Base-by-base conservation (phyloP, 2,797 vertebrate species). In the Amniataba percoides region DNA sequence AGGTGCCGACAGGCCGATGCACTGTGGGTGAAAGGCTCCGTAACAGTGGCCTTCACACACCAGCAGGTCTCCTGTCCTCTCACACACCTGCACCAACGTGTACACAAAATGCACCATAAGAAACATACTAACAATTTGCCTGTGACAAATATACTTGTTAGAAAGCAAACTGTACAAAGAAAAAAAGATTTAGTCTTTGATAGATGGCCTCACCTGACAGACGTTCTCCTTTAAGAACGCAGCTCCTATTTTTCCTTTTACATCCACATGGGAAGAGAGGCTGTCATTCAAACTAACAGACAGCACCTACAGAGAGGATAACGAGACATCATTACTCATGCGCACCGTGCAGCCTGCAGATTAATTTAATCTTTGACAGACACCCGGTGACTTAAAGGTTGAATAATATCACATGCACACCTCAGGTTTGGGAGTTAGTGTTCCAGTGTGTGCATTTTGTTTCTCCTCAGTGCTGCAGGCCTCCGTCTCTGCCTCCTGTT, bases 1-100 rank as follows among this genome's bases (percentile, higher is more conserved):
- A 92, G 96, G 96, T 68, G 89, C 96, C 0, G 95, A 96, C 82
- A 99, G 93, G 86, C 97, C 96, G 66, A 99, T 96, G 91, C 98
- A 99, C 91, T 97, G 95, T 64, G 96, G 94, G 86, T 99, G 98
- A 91, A 99, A 99, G 80, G 98, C 97, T 82, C 98, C 98, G 65
- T 97, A 99, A 93, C 98, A 99, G 87, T 98, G 98, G 0, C 97
- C 97, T 42, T 99, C 98, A 91, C 98, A 99, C 71, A 97, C 88
- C 82, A 99, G 85, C 90, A 99, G 90, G 64, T 99, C 98, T 78
- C 98, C 98, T 0, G 97, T 94, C 88, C 97, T 96, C 94, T 99
- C 98, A 61, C 98, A 99, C 82, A 99, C 96, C 98, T 99, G 87
- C 61, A 82, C 19, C 70, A 67, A 74, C 55, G 74, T 0, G 65